Percentiles rank a stretch among this genome's conserved stretches.
Conservation (phyloP, 2,888 invertebrate species). For the Mechanitis messenoides region DNA sequence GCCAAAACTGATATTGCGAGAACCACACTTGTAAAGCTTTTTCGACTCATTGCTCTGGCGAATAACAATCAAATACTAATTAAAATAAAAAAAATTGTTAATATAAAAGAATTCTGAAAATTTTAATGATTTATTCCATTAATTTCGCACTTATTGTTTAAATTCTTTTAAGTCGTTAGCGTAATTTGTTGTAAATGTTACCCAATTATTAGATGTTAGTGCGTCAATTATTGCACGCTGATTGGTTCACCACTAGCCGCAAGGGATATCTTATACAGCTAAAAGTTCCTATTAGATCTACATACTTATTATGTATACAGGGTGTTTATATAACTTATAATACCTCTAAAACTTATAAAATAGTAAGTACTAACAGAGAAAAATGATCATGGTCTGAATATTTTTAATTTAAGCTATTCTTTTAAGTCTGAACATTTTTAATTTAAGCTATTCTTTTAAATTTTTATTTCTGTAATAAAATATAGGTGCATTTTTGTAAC, state of each 20-base stretch:
- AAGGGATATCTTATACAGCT: background rate
- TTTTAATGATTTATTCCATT: constrained; percentile 13
- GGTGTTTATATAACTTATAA: background rate
- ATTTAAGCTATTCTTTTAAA: background rate
- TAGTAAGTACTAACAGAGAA: background rate
- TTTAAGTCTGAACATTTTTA: background rate
- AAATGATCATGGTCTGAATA: background rate
- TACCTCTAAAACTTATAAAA: background rate
- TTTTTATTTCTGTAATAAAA: background rate
- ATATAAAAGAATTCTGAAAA: constrained; percentile 16
- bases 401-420: background rate
- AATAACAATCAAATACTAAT: constrained; percentile 18
- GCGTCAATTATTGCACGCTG: background rate
- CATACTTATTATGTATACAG: background rate
- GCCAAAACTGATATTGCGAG: constrained; percentile 44
- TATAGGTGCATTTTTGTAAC: too few relatives aligned
- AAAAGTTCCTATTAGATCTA: background rate
- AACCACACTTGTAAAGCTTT: constrained; percentile 35
- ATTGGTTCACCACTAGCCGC: background rate
- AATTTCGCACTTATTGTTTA: constrained; percentile 1
- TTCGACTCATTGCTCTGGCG: constrained; percentile 48
- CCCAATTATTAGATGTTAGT: background rate
- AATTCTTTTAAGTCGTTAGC: background rate
- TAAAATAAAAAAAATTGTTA: constrained; percentile 4
- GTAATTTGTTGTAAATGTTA: background rate